Conservation (phyloP, 2,888 invertebrate genomes). For the Cartodere bifasciata region DNA sequence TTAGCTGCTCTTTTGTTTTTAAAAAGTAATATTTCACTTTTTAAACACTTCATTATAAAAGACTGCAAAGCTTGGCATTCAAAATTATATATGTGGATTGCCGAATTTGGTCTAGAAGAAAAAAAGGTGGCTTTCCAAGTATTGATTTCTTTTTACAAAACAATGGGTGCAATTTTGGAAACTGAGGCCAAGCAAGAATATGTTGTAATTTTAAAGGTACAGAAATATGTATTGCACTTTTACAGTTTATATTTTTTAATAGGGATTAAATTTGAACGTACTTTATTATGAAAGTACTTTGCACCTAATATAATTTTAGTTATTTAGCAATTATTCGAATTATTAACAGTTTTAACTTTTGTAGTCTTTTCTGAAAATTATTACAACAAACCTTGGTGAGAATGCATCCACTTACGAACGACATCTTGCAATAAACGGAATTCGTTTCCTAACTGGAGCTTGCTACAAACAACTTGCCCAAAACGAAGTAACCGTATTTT, state of each 20-base stretch:
- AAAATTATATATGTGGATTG: slow-evolving; percentile 30
- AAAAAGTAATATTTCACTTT: slow-evolving; percentile 34
- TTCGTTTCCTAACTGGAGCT: slow-evolving; percentile 43
- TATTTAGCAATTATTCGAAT: not conserved
- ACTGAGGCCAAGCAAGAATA: slow-evolving; percentile 11
- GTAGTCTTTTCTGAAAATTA: not conserved
- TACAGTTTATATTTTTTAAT: slow-evolving; percentile 3
- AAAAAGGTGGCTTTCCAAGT: slow-evolving; percentile 27
- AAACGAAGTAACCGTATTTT: slow-evolving; percentile 32
- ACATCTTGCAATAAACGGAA: slow-evolving; percentile 44
- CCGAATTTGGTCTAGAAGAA: slow-evolving; percentile 25
- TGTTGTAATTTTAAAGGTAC: slow-evolving; percentile 17
- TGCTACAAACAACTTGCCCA: slow-evolving; percentile 33
- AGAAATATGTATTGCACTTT: slow-evolving; percentile 1
- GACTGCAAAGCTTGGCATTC: slow-evolving; percentile 33
- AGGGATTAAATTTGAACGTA: not conserved
- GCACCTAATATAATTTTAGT: not conserved
- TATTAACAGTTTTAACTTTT: not conserved
- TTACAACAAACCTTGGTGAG: slow-evolving; percentile 11
- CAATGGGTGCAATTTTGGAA: slow-evolving; percentile 17
- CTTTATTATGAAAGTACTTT: slow-evolving; percentile 1
- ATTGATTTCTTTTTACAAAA: slow-evolving; percentile 23
- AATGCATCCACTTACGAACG: slow-evolving; percentile 30
- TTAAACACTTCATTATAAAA: slow-evolving; percentile 29
- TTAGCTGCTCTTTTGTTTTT: slow-evolving; percentile 36